Evolutionary conservation across 2,888 invertebrate species (phyloP), one percentile per base, ranked within the genome.

Genomic region (Gibbula magus): DNA sequence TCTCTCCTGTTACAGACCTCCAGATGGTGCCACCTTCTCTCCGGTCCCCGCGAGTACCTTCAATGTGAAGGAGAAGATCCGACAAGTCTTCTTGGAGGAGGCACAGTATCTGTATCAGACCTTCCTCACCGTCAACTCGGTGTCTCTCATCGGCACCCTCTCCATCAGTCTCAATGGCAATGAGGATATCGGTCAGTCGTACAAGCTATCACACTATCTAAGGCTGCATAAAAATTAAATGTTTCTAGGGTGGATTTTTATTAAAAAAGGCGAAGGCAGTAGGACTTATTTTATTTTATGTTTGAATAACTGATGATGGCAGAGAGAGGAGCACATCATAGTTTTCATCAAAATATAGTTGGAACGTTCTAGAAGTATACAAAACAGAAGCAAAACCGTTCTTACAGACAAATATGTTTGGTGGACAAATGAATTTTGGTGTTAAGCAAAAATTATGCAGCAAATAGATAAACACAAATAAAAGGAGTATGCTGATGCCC

Each of bases 91-190:
- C 75, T 20, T 52, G 25, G 32, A 75, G 20, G 75, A 75, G 20
- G 75, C 75, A 25, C 75, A 75, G 52, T 32, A 75, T n/a, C 52
- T 75, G 29, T 75, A 75, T 20, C 54, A 75, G 32, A 54, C 25
- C 5, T 35, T 54, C 29, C 20, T 52, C 25, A 54, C 52, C 2
- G 32, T 75, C 52, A 52, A 75, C 75, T 53, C 75, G 2, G 53
- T 75, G 32, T n/a, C 52, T 13, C 75, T 75, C 53, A 75, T 32
- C 16, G 75, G 75, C 10, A 54, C 54, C 18, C 35, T 75, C 54
- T 75, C 75, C 32, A 32, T 75, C 52, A 53, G 32, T 29, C 25
- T 32, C 32, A 75, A 75, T 35, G 52, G 54, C n/a, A 53, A 75
- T 18, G 75, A 75, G 32, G 54, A 75, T 16, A 52, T 32, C 20